Evolutionary conservation across 2,888 invertebrate genomes (phyloP).

Genomic region (Hypena proboscidalis): DNA sequence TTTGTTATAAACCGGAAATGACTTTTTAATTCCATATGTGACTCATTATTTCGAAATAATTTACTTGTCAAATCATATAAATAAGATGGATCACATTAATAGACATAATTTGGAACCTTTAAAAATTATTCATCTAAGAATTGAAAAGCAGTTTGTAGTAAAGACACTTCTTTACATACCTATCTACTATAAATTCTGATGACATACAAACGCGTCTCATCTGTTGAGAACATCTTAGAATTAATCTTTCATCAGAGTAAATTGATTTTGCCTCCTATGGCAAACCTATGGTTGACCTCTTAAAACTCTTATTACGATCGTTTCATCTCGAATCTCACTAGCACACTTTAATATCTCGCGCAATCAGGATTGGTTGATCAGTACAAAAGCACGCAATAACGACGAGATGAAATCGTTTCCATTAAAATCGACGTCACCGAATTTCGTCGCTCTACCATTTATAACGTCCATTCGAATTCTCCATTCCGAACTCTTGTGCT

Average conservation of each 20-base stretch:
- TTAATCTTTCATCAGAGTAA: constrained; percentile 2
- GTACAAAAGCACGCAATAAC: constrained; percentile 41
- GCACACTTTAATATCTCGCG: constrained; percentile 23
- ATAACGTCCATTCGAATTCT: constrained; percentile 66
- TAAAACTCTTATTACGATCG: constrained; percentile 19
- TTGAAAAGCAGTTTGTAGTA: too few species aligned
- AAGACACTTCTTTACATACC: too few species aligned
- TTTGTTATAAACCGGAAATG: too few species aligned
- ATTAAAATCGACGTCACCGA: constrained; percentile 57
- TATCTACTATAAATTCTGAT: background rate
- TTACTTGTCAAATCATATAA: too few species aligned
- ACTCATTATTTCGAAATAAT: too few species aligned
- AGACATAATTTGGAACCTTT: too few species aligned
- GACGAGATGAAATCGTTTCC: constrained; percentile 54
- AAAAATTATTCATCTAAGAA: too few species aligned
- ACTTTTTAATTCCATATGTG: too few species aligned
- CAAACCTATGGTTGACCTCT: constrained; percentile 3
- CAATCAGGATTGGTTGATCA: constrained; percentile 28
- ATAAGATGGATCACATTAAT: too few species aligned
- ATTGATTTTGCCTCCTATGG: constrained; percentile 8
- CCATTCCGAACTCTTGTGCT: constrained; percentile 56
- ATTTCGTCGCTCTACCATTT: constrained; percentile 65
- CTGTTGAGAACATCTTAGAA: background rate
- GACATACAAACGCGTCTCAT: background rate
- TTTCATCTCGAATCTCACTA: constrained; percentile 15